A percentile compares a stretch with the other conserved stretches of the same genome.
phyloP scores from a whole-genome alignment of 2,888 invertebrate species.

The Apotomis turbidana region DNA sequence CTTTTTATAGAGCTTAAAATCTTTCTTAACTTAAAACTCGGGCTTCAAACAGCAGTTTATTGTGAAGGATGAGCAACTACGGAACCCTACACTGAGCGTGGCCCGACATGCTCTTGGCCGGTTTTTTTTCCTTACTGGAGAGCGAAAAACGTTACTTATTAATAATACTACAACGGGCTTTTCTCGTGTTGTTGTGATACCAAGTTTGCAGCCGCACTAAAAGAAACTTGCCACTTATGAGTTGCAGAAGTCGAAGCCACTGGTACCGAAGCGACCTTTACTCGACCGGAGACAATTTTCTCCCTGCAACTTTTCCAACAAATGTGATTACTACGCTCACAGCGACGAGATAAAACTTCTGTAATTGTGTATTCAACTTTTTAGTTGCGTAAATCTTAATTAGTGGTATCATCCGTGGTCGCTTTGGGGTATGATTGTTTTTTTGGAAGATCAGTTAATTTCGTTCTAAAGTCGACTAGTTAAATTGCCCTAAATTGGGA shows the following conservation, averaged over 20 bases:
- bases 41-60: no score
- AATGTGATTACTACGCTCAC: slow-evolving; percentile 77
- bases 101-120: no score
- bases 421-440: slow-evolving; percentile 41
- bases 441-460: slow-evolving; percentile 26
- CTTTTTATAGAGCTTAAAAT: no score
- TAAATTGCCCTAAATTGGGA: slow-evolving; percentile 15
- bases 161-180: not conserved
- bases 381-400: slow-evolving; percentile 75
- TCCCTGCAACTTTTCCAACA: slow-evolving; percentile 69
- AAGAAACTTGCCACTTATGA: slow-evolving; percentile 32
- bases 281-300: slow-evolving; percentile 75
- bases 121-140: no score
- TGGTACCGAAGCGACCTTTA: slow-evolving; percentile 62
- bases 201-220: slow-evolving; percentile 4
- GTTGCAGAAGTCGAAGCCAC: slow-evolving; percentile 35
- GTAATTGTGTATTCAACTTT: slow-evolving; percentile 78
- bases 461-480: slow-evolving; percentile 12
- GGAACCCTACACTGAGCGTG: no score
- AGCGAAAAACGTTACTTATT: no score
- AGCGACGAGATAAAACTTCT: slow-evolving; percentile 75
- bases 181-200: slow-evolving; percentile 13
- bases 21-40: no score
- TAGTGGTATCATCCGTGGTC: slow-evolving; percentile 61
- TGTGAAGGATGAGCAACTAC: no score